Evolutionary conservation across 2,113 vertebrate species (phyloP), one percentile per base, ranked within the genome.

Genomic region (Brachirus orientalis): DNA sequence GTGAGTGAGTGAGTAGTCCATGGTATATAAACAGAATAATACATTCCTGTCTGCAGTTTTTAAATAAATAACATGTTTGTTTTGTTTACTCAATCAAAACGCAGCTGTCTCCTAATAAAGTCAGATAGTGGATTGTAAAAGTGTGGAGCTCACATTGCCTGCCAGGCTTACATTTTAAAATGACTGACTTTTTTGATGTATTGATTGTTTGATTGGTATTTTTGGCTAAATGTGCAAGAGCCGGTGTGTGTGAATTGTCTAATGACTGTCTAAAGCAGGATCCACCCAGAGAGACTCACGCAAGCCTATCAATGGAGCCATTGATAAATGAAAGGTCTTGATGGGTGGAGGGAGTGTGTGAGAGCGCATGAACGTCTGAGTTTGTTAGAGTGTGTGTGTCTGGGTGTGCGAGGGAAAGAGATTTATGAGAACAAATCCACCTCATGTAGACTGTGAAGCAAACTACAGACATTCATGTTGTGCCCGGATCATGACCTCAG

Each of bases 301-400:
- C 75, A 59, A 4, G 50, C 6, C 53, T 55, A 78, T 91, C 86
- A 90, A 90, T 89, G 82, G 86, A 77, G 48, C 69, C 80, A 90
- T 87, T 90, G 85, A 89, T 79, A 85, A 55, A 86, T 81, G 62
- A 80, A 79, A 80, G 71, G n/a, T 43, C n/a, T 9, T 20, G 1
- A 66, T 40, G 69, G 73, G 77, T 63, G 75, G 69, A 77, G 67
- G 33, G 74, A 74, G 52, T 69, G 67, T 68, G 80, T 70, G 69
- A 56, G 51, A 20, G 68, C 69, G 71, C n/a, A n/a, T n/a, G n/a
- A n/a, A n/a, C n/a, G n/a, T n/a, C n/a, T n/a, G n/a, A n/a, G n/a
- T n/a, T n/a, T n/a, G n/a, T n/a, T n/a, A n/a, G n/a, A n/a, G n/a
- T 68, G 71, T 75, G 77, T 67, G 73, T 63, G 76, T 72, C 41